These are phyloP conservation scores for Idaea aversata DNA, from an alignment of 2,888 invertebrate genomes.

Conservation along the genomic window DNA sequence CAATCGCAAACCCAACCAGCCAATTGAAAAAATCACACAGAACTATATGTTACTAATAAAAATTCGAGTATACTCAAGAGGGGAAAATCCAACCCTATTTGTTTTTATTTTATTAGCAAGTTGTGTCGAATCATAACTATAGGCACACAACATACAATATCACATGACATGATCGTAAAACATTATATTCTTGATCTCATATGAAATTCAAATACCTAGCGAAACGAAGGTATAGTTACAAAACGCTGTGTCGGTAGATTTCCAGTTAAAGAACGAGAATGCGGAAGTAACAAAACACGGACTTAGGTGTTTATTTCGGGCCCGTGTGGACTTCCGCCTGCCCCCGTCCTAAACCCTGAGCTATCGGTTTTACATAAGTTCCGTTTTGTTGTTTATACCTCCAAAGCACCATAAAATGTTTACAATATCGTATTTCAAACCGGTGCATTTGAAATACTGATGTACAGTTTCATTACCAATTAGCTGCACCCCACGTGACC, in stretches of 20 bases:
- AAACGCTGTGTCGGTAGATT: conserved; percentile 13
- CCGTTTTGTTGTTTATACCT: conserved; percentile 44
- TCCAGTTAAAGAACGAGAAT: conserved; percentile 16
- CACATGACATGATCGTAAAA: background rate
- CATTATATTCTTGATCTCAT: conserved; percentile 7
- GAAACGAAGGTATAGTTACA: conserved; percentile 10
- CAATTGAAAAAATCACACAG: conserved; percentile 50
- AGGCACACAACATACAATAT: conserved; percentile 6
- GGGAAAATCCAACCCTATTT: background rate
- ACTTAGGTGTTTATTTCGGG: conserved; percentile 37
- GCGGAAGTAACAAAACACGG: conserved; percentile 30
- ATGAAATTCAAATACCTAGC: conserved; percentile 13
- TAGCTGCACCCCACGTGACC: no score
- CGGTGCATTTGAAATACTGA: background rate
- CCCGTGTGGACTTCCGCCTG: conserved; percentile 37
- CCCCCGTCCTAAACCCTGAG: conserved; percentile 44
- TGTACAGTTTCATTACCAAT: no score
- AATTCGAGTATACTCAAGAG: background rate
- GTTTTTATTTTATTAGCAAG: background rate
- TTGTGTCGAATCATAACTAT: background rate
- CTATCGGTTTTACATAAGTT: conserved; percentile 59
- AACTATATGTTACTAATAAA: conserved; percentile 24
- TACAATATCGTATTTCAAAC: conserved; percentile 26
- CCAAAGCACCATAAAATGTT: conserved; percentile 29
- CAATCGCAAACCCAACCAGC: conserved; percentile 43